phyloP scores from a whole-genome alignment of 2,113 vertebrate genomes.

The Semnornis frantzii region DNA sequence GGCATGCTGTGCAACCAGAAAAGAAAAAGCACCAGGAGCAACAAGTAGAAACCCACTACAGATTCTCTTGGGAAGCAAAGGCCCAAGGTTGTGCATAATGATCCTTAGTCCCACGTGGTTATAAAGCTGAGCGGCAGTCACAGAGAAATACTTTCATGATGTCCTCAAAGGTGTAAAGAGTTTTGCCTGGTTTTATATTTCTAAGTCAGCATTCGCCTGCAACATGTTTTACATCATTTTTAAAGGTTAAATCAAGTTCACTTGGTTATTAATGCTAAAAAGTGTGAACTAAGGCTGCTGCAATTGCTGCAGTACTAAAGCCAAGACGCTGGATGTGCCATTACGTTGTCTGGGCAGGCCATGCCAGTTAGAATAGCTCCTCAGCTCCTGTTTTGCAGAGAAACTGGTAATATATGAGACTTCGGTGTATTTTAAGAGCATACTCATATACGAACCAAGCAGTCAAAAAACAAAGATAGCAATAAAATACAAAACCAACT shows the following conservation, averaged over 20 bases:
- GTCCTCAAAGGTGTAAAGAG: neutral
- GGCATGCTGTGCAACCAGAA: neutral
- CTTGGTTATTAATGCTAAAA: neutral
- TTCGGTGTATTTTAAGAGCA: neutral
- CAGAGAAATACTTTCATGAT: neutral
- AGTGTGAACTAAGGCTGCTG: neutral
- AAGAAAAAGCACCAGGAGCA: neutral
- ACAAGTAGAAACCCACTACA: neutral
- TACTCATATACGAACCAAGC: neutral
- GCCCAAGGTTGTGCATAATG: neutral
- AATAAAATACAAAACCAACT: neutral
- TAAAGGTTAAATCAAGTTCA: neutral
- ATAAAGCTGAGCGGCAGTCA: neutral
- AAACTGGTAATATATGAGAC: neutral
- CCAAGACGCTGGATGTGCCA: rapidly evolving
- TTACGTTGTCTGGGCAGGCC: neutral
- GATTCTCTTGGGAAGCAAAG: neutral
- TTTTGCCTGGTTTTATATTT: neutral
- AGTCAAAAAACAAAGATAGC: no score
- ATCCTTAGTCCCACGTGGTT: neutral
- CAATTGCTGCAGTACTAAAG: neutral
- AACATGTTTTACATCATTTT: neutral
- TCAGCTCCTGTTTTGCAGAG: neutral
- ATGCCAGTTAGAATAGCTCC: neutral
- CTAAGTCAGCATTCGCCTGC: neutral